Evolutionary conservation across 2,888 invertebrate species (phyloP).

Genomic region (Antheraea assamensis): DNA sequence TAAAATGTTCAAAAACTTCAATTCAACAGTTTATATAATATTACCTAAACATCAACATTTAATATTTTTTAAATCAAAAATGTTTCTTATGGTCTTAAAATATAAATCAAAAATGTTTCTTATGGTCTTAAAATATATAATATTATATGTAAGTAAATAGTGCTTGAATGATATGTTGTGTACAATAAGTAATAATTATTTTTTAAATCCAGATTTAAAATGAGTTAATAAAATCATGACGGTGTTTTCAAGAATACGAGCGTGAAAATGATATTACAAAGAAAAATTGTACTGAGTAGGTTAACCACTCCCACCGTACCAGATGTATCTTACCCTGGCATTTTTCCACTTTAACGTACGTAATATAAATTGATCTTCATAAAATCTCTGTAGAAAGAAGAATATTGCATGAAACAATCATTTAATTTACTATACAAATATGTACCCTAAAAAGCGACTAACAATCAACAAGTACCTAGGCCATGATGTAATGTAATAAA

Average conservation of each 20-base stretch:
- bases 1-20: background rate
- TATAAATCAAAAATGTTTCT: background rate
- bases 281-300: conserved; percentile 51
- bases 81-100: background rate
- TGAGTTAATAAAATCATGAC: background rate
- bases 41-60: background rate
- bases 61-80: background rate
- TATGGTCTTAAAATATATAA: background rate
- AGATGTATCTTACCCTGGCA: conserved; percentile 78
- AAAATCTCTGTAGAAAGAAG: conserved; percentile 60
- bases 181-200: conserved; percentile 18
- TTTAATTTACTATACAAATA: conserved; percentile 4
- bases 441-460: background rate
- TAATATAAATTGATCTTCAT: conserved; percentile 40
- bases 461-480: conserved; percentile 28
- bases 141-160: background rate
- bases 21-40: background rate
- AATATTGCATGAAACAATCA: conserved; percentile 33
- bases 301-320: conserved; percentile 69
- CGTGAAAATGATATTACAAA: conserved; percentile 47
- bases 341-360: conserved; percentile 56
- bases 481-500: conserved; percentile 66
- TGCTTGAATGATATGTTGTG: conserved; percentile 9
- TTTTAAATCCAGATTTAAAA: conserved; percentile 24
- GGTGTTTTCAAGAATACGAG: conserved; percentile 11